Evolutionary conservation across 2,888 invertebrate genomes (phyloP).

Genomic region (Gasteruption jaculator): DNA sequence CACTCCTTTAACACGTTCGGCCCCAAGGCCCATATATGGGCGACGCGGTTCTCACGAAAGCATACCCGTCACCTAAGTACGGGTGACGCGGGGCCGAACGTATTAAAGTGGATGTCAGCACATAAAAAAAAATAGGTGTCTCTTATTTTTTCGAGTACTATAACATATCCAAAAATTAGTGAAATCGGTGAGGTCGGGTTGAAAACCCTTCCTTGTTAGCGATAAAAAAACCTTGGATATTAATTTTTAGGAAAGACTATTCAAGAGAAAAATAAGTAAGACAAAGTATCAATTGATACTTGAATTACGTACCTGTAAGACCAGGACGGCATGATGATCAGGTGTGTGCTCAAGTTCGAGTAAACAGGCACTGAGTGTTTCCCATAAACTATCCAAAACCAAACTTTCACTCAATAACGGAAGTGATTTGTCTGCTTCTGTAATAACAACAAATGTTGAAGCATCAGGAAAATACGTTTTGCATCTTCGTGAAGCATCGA

Average conservation of each 20-base stretch:
- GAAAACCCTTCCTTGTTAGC: too few species aligned
- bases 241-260: neutral
- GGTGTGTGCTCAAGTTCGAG: constrained; percentile 75
- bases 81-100: too few species aligned
- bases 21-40: too few species aligned
- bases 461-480: constrained; percentile 6
- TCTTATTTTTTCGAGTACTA: too few species aligned
- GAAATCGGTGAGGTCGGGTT: too few species aligned
- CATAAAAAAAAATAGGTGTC: neutral
- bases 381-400: constrained; percentile 71
- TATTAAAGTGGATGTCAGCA: too few species aligned
- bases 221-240: neutral
- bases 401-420: constrained; percentile 68
- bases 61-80: too few species aligned
- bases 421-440: constrained; percentile 43
- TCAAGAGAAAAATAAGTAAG: neutral
- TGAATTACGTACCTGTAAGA: constrained; percentile 59
- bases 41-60: too few species aligned
- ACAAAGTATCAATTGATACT: neutral
- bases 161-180: too few species aligned
- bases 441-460: constrained; percentile 1
- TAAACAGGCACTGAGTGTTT: constrained; percentile 72
- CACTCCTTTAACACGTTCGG: too few species aligned
- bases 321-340: constrained; percentile 83
- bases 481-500: too few species aligned